Percentiles rank a stretch among this genome's conserved stretches.
phyloP scores from a whole-genome alignment of 64 coral and sea anemone species.

The Pocillopora verrucosa region DNA sequence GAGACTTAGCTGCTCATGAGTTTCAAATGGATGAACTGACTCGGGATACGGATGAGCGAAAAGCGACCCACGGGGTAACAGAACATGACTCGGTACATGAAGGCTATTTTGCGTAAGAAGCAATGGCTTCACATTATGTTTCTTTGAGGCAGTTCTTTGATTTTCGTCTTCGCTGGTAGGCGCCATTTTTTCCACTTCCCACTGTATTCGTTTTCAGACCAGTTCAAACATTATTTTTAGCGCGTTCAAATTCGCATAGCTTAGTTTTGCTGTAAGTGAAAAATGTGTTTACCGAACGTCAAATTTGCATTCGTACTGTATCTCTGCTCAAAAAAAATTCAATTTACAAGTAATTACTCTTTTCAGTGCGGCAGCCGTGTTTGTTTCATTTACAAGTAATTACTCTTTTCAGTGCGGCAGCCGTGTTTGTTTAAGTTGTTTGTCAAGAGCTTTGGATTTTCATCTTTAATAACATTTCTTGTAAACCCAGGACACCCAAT shows the following conservation, averaged over 20 bases:
- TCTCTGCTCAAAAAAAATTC: conserved; percentile 6
- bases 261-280: background rate
- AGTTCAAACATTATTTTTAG: background rate
- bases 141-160: background rate
- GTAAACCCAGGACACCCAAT: background rate
- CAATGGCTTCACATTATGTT: conserved; percentile 43
- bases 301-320: conserved; percentile 15
- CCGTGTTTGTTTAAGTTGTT: conserved; percentile 18
- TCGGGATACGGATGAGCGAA: conserved; percentile 47
- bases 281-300: background rate
- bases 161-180: background rate
- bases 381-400: conserved; percentile 35
- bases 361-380: background rate
- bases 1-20: conserved; percentile 18
- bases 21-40: conserved; percentile 52
- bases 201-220: background rate
- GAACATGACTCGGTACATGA: conserved; percentile 62
- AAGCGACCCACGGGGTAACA: conserved; percentile 38
- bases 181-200: background rate
- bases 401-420: conserved; percentile 26
- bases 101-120: conserved; percentile 54
- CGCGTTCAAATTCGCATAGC: background rate
- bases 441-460: conserved; percentile 21
- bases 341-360: conserved; percentile 36
- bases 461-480: background rate